Base-by-base conservation (phyloP, 2,797 vertebrate species). In the Karalla daura region DNA sequence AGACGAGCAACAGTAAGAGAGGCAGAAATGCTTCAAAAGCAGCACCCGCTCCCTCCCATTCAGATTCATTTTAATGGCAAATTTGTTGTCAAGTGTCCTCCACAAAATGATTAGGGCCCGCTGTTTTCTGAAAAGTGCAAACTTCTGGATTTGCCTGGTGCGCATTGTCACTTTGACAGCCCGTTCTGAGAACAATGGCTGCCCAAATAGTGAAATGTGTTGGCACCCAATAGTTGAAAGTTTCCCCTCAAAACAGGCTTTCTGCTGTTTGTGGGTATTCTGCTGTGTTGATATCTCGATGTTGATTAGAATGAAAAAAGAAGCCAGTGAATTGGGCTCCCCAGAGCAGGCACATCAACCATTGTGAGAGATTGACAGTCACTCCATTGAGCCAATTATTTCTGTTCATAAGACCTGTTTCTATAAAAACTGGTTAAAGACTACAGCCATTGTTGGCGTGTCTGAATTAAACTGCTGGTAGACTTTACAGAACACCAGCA, bases 41-140 rank as follows among this genome's bases (percentile, higher is more conserved):
- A 79, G 61, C 81, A n/a, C 68, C 53, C 23, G 65, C 77, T 85
- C 73, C 76, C 84, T 82, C 86, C 78, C 65, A 77, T 89, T 87
- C 88, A 80, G 74, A 84, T 92, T 92, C 86, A 93, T 94, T 94
- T 94, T 92, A 94, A 94, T 93, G 92, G 93, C 81, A 92, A 93
- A 94, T 93, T 92, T 92, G 90, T 94, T 94, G 93, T 94, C 93
- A 94, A 89, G 88, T 87, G 86, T 93, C 90, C 87, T 88, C 88
- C 51, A 35, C 72, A 67, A 82, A 91, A 93, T 93, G 92, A 94
- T 94, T 93, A 93, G 91, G 91, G 80, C 90, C 92, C 60, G 84
- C 88, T 91, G 90, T 86, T 93, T 84, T 89, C 86, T 90, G 83
- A 87, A 91, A 94, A 92, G 90, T 89, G 89, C 89, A 88, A 92